These are phyloP conservation scores for Nettapus auritus DNA, from an alignment of 2,113 vertebrate genomes.

Conservation along the genomic window DNA sequence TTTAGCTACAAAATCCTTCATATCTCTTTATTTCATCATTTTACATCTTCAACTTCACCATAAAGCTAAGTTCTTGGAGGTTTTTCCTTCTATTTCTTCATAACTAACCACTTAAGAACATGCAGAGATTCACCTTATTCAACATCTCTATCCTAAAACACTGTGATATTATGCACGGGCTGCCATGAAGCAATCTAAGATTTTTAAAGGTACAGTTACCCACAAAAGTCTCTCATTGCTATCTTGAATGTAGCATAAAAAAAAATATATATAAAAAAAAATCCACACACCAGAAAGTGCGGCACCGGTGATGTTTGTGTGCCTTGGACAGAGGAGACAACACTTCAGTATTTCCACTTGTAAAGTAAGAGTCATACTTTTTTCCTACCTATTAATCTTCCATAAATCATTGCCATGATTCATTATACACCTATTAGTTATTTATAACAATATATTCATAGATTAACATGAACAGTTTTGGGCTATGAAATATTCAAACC, in stretches of 20 bases:
- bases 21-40: neutral
- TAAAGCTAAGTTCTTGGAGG: neutral
- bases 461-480: slow-evolving; percentile 42
- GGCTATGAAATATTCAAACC: slow-evolving; percentile 60
- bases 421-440: slow-evolving; percentile 62
- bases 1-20: neutral
- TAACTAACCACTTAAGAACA: neutral
- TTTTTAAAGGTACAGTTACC: neutral
- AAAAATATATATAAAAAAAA: no score
- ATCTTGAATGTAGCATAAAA: neutral
- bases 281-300: neutral
- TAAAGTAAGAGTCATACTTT: neutral
- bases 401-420: neutral
- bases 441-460: slow-evolving; percentile 54
- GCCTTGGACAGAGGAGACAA: neutral
- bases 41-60: neutral
- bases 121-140: neutral
- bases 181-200: neutral
- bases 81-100: neutral
- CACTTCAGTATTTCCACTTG: neutral
- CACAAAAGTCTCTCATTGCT: neutral
- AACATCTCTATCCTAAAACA: neutral
- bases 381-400: neutral
- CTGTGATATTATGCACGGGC: no score
- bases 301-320: neutral